These are phyloP conservation scores for Periphyllus acericola DNA, from an alignment of 2,888 invertebrate species.

Conservation along the genomic window DNA sequence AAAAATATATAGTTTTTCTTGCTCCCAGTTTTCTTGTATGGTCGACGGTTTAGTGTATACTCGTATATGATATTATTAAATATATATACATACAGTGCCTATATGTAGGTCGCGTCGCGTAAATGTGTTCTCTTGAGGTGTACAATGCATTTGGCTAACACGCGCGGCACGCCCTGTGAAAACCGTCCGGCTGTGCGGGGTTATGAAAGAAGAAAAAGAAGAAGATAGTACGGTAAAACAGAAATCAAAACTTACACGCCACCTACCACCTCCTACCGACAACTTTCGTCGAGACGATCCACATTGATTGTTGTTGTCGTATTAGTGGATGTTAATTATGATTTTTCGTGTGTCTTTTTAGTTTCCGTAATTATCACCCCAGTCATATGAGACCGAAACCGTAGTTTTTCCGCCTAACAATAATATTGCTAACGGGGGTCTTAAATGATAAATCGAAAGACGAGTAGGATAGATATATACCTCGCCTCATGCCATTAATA, in stretches of 20 bases:
- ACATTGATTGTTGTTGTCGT: background rate
- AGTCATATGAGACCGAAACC: background rate
- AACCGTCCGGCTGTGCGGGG: background rate
- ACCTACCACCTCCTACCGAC: background rate
- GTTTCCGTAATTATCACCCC: too few relatives aligned
- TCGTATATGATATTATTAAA: too few relatives aligned
- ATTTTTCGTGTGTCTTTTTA: background rate
- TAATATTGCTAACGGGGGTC: background rate
- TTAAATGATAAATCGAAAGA: background rate
- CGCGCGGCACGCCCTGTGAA: constrained; percentile 34
- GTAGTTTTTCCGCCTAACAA: background rate
- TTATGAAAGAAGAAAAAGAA: background rate
- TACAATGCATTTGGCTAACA: background rate
- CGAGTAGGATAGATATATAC: background rate
- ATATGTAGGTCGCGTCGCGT: background rate
- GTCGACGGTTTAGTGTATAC: too few relatives aligned
- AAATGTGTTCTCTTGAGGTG: background rate
- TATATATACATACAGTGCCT: too few relatives aligned
- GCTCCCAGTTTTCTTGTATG: background rate
- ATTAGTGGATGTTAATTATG: background rate
- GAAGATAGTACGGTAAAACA: background rate
- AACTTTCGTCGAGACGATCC: background rate
- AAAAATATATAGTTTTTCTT: background rate
- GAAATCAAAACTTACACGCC: constrained; percentile 5
- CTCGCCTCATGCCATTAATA: background rate